phyloP scores from a whole-genome alignment of 2,888 invertebrate species.

The Colletes collaris region DNA sequence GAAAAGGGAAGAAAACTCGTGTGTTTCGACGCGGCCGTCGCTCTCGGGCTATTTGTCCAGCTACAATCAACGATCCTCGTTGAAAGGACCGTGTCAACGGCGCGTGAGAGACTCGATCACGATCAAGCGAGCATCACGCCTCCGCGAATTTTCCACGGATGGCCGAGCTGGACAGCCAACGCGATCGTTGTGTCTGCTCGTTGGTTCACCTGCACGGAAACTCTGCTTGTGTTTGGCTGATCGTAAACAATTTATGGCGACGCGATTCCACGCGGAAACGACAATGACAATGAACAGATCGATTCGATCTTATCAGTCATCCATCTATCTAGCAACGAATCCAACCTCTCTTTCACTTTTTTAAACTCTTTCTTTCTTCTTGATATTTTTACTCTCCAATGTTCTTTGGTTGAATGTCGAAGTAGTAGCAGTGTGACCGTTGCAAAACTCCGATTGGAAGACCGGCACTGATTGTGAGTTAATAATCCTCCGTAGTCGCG shows the following conservation, averaged over 20 bases:
- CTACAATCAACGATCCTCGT: conserved; percentile 52
- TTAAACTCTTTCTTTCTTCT: too few relatives aligned
- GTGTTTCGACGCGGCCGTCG: background rate
- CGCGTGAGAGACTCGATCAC: conserved; percentile 69
- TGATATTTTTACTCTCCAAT: too few relatives aligned
- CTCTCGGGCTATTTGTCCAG: conserved; percentile 45
- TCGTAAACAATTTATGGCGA: conserved; percentile 32
- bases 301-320: conserved; percentile 9
- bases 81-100: conserved; percentile 62
- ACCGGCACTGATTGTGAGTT: too few relatives aligned
- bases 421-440: too few relatives aligned
- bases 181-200: conserved; percentile 25
- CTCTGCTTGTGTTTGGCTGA: background rate
- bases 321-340: too few relatives aligned
- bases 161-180: conserved; percentile 35
- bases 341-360: too few relatives aligned
- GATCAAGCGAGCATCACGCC: conserved; percentile 65
- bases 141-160: conserved; percentile 69
- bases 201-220: conserved; percentile 1
- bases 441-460: too few relatives aligned
- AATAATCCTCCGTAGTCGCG: too few relatives aligned
- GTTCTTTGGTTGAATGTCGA: too few relatives aligned
- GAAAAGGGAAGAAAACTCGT: background rate
- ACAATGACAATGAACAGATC: conserved; percentile 55
- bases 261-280: conserved; percentile 12